These are phyloP conservation scores for Smutsia temminckii DNA, from an alignment of 2,797 vertebrate genomes.

Conservation along the genomic window DNA sequence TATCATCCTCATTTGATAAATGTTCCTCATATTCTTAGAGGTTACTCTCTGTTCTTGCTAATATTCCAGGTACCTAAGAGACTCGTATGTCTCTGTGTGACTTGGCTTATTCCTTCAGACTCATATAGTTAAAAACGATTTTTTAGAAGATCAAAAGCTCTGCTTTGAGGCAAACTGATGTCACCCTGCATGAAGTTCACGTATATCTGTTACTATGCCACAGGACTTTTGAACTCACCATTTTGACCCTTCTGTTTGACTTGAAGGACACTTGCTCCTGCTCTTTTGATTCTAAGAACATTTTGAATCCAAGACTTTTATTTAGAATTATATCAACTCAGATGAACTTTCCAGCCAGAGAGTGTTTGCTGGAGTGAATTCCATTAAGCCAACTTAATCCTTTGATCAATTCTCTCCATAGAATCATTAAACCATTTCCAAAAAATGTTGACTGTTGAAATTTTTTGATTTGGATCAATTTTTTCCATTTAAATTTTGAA, in stretches of 20 bases:
- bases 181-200: neutral
- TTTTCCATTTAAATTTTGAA: constrained; percentile 55
- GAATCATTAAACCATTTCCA: constrained; percentile 51
- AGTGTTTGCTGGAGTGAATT: constrained; percentile 56
- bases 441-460: constrained; percentile 59
- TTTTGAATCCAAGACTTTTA: constrained; percentile 62
- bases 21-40: neutral
- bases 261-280: neutral
- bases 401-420: constrained; percentile 51
- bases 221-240: neutral
- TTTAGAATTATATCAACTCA: constrained; percentile 56
- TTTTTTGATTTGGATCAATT: constrained; percentile 51
- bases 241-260: constrained; percentile 5
- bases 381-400: constrained; percentile 66
- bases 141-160: neutral
- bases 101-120: neutral
- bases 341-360: constrained; percentile 35
- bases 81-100: neutral
- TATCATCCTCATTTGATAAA: neutral
- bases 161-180: neutral
- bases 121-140: neutral
- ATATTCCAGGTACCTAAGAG: neutral
- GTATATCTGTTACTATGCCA: neutral
- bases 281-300: constrained; percentile 25
- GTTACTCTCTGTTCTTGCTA: neutral